A percentile compares a stretch with the other conserved stretches of the same genome.
phyloP scores from a whole-genome alignment of 2,888 invertebrate genomes.

The Dorcus parallelipipedus region DNA sequence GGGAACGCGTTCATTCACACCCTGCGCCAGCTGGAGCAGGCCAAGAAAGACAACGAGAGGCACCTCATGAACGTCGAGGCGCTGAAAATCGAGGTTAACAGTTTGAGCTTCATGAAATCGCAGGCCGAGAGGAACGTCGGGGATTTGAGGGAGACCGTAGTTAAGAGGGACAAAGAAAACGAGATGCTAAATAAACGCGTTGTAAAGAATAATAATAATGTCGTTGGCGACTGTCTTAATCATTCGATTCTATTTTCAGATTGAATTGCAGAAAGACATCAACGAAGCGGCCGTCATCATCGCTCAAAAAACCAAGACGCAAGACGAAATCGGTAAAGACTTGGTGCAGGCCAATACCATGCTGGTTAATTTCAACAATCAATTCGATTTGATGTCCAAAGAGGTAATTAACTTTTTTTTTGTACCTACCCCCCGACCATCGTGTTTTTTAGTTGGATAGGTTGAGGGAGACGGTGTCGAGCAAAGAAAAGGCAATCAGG shows the following conservation, averaged over 20 bases:
- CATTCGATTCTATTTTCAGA: conserved; percentile 28
- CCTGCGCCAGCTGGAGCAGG: conserved; percentile 31
- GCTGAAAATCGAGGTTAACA: conserved; percentile 35
- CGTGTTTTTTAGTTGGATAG: conserved; percentile 28
- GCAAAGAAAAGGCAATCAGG: conserved; percentile 34
- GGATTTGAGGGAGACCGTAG: conserved; percentile 20
- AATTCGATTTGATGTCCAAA: conserved; percentile 39
- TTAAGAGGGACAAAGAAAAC: conserved; percentile 27
- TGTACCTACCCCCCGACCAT: background rate
- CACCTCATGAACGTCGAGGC: conserved; percentile 32
- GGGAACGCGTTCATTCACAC: conserved; percentile 29
- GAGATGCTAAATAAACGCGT: conserved; percentile 33
- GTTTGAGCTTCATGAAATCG: conserved; percentile 23
- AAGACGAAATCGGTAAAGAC: conserved; percentile 45
- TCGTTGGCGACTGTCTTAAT: background rate
- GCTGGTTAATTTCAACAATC: conserved; percentile 44
- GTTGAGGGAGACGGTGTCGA: conserved; percentile 21
- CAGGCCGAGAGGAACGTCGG: conserved; percentile 14
- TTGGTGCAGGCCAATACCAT: conserved; percentile 46
- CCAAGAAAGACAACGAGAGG: conserved; percentile 36
- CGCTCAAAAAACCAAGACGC: conserved; percentile 41
- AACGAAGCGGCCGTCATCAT: conserved; percentile 42
- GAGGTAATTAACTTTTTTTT: conserved; percentile 28
- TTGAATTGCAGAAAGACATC: conserved; percentile 39
- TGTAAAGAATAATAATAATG: conserved; percentile 23